Base-by-base conservation (phyloP, 2,113 vertebrate species). In the Typhlomys cinereus region DNA sequence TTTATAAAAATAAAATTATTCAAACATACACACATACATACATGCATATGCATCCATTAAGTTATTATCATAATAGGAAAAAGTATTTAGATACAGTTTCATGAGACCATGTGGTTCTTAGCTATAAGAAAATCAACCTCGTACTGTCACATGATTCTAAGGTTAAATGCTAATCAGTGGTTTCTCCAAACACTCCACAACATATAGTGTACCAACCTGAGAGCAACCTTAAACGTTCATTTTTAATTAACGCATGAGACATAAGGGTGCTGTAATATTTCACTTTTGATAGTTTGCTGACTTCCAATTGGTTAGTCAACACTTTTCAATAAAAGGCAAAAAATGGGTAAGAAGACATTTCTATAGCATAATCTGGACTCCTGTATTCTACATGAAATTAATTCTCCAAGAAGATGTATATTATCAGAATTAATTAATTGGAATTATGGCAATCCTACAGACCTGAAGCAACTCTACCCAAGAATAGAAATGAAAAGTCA, bases 241-340 rank as follows among this genome's bases (percentile, higher is more conserved):
- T 70, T 83, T 9, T 79, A n/a, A 59, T 92, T 36, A 85, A 44
- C 20, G n/a, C 3, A 36, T 64, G 82, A 36, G 52, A 62, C 41
- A 75, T n/a, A 5, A 70, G 18, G 52, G 67, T 75, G 61, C 18
- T 5, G 21, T 85, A 66, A 10, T 75, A 41, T 70, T 83, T 85
- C 41, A 61, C 48, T 82, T 91, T 84, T 81, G 9, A 85, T 78
- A 69, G 23, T 41, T 5, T 85, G 6, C 70, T 78, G 36, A 39
- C 61, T 93, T 96, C 50, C 81, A 69, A 17, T 46, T 69, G 17
- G 3, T 6, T 59, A 2, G 64, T 79, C 29, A 74, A 4, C 67
- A 27, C 73, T 80, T 88, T 71, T 92, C 39, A 79, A 70, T n/a
- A 57, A 85, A 94, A 88, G n/a, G 29, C 25, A 67, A 85, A 85